Evolutionary conservation across 2,888 invertebrate species (phyloP), one percentile per base, ranked within the genome.

Genomic region (Tenthredo scrophulariae): DNA sequence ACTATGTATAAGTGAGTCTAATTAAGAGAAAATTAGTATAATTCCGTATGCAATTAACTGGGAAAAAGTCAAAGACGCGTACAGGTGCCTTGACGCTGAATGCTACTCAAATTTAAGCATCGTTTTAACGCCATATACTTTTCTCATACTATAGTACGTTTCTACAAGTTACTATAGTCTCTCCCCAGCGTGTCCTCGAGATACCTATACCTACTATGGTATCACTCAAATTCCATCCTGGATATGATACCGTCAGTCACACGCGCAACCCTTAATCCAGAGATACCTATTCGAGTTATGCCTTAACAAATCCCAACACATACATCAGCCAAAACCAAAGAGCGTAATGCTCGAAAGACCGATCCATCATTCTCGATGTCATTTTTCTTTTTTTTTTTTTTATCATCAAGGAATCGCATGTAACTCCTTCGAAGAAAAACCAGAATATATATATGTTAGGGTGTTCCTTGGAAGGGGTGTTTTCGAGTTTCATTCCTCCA

Each of bases 21-120:
- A 74, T 74, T 74, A 43, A 74, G 72, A 74, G 40, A 43, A 74
- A 74, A 74, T 40, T 40, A 74, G 72, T 37, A 43, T 74, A 74
- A 74, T 74, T 43, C 43, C 72, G 26, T 15, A 40, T 74, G 40
- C 43, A 74, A 74, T 74, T 74, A 40, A 74, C 43, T 43, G 22
- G 40, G 72, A 26, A 43, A 74, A 74, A 74, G 40, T 74, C 72
- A 43, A 74, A 74, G 43, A 74, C 43, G 72, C n/a, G 40, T 74
- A n/a, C 43, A 10, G 43, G 43, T 72, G 22, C 72, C 22, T 43
- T 15, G 18, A 9, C 43, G 29, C 4, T 26, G 33, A 67, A 26
- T 74, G 37, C 26, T 43, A 22, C 43, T 74, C 43, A 26, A 74
- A 74, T 22, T 74, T 74, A 74, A 74, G 33, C 67, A 22, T 40